These are phyloP conservation scores for Nyctibius grandis DNA, from an alignment of 2,797 vertebrate species.

Conservation along the genomic window DNA sequence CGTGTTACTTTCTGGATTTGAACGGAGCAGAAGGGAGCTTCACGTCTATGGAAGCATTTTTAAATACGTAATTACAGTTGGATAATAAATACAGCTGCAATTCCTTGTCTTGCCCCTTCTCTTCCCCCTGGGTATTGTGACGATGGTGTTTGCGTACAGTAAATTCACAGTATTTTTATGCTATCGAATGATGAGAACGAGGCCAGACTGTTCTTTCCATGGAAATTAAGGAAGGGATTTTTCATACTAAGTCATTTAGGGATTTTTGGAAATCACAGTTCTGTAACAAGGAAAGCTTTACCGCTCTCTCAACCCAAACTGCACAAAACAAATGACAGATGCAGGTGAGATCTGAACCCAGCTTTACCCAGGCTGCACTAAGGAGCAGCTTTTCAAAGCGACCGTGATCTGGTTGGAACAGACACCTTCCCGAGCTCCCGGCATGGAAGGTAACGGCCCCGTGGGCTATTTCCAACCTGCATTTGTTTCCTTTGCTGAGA, in stretches of 20 bases:
- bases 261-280: conserved; percentile 7
- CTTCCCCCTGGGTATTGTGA: background rate
- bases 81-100: background rate
- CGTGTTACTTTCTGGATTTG: background rate
- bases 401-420: background rate
- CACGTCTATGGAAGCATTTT: background rate
- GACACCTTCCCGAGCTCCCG: background rate
- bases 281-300: background rate
- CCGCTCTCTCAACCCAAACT: background rate
- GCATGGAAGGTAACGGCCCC: background rate
- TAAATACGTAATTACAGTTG: background rate
- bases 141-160: background rate
- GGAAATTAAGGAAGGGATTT: background rate
- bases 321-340: background rate
- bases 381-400: background rate
- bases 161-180: background rate
- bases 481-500: background rate
- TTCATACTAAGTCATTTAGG: background rate
- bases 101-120: background rate
- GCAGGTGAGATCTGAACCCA: background rate
- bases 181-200: background rate
- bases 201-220: background rate
- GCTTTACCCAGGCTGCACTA: background rate
- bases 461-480: background rate
- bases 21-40: background rate